A percentile compares a stretch with the other conserved stretches of the same genome.
Conservation (phyloP, 2,888 invertebrate species). For the Synergus laeviventris region DNA sequence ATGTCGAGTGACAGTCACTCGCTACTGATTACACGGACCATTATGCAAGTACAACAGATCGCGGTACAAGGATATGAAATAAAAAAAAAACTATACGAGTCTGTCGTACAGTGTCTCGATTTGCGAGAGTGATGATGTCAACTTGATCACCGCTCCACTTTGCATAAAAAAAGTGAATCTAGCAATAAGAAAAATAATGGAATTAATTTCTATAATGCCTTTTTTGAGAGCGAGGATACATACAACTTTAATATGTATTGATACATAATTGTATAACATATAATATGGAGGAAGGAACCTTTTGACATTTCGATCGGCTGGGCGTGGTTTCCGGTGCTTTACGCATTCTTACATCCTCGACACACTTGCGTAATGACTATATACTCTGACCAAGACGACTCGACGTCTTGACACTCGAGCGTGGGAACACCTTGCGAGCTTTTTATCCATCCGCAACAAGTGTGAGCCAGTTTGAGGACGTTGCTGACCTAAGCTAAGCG, state of each 20-base stretch:
- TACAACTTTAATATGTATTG: too few species aligned
- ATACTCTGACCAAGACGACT: neutral
- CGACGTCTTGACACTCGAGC: neutral
- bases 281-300: neutral
- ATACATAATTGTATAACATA: too few species aligned
- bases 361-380: conserved; percentile 11
- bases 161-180: too few species aligned
- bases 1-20: conserved; percentile 71
- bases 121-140: neutral
- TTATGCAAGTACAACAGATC: conserved; percentile 73
- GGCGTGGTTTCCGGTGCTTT: conserved; percentile 22
- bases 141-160: neutral
- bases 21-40: conserved; percentile 75
- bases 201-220: too few species aligned
- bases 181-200: too few species aligned
- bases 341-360: conserved; percentile 1
- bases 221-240: too few species aligned
- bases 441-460: conserved; percentile 9
- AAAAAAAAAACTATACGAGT: conserved; percentile 42
- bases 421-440: conserved; percentile 3
- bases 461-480: conserved; percentile 10
- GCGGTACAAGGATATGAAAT: conserved; percentile 46
- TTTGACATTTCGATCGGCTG: neutral
- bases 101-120: neutral
- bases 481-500: conserved; percentile 13